Base-by-base conservation (phyloP, 2,113 vertebrate genomes). In the Paratilapia polleni region DNA sequence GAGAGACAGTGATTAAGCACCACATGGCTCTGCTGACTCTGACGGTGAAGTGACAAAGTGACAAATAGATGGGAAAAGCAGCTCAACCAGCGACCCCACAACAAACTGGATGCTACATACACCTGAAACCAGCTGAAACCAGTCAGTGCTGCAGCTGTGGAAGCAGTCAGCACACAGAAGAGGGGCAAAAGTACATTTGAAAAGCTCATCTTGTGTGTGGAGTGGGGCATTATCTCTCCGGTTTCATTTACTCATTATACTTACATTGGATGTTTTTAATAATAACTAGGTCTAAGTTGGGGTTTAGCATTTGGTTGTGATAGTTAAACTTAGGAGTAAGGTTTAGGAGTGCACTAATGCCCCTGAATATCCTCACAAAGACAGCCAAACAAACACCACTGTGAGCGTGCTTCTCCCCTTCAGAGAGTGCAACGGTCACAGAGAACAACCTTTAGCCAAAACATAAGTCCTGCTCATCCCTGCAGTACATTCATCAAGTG, bases 31-130 rank as follows among this genome's bases (percentile, higher is more conserved):
- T 17, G 34, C 63, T 57, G 52, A 78, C 74, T 76, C 66, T 41
- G 58, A 83, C 89, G 80, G 24, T 2, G 66, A 47, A 26, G 88
- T 79, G 79, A 82, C 60, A 86, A 86, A 86, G 8, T 88, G 56
- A 41, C 84, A 61, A 20, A 41, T 9, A 81, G 73, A 70, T 2
- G 82, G 41, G 43, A 87, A 88, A 26, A 82, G 76, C 26, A n/a
- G 38, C 19, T 41, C 38, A 14, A 56, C 3, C 17, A 58, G 47
- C 47, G n/a, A 31, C 68, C 26, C 47, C 2, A 31, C 28, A 6
- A 73, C 26, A 73, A 73, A 73, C 47, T 73, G 47, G 47, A 2
- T 13, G 17, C 66, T 52, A 31, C 17, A 52, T 52, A 20, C 43
- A 73, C 43, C 24, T 52, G 66, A 73, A 68, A 49, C 15, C 66